Evolutionary conservation across 2,888 invertebrate genomes (phyloP).

Genomic region (Allygus modestus): DNA sequence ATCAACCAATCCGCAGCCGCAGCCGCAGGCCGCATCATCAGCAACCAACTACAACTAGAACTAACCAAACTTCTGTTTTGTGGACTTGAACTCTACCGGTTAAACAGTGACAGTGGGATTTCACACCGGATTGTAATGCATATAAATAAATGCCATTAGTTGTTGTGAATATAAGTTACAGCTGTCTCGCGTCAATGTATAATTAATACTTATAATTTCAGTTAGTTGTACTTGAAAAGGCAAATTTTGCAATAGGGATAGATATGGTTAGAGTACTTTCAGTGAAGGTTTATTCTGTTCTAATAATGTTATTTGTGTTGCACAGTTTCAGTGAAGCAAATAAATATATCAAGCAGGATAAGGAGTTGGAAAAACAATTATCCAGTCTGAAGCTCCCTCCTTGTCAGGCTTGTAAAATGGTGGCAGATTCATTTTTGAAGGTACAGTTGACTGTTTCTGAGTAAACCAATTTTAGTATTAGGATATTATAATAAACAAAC

Average conservation of each 20-base stretch:
- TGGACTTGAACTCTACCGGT: too few species aligned
- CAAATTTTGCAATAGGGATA: neutral
- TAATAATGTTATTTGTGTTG: neutral
- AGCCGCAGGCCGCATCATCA: too few species aligned
- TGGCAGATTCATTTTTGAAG: constrained; percentile 86
- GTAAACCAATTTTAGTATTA: constrained; percentile 64
- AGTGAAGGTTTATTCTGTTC: neutral
- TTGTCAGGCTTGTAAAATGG: constrained; percentile 86
- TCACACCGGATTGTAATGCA: too few species aligned
- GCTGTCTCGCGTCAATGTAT: neutral
- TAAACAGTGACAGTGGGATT: too few species aligned
- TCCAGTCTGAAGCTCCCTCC: constrained; percentile 81
- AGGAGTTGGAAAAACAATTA: constrained; percentile 71
- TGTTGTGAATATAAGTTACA: too few species aligned
- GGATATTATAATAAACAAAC: constrained; percentile 14
- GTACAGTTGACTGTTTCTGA: too few species aligned
- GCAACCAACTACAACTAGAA: too few species aligned
- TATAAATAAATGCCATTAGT: too few species aligned
- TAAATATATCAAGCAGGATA: neutral
- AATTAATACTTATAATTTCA: neutral
- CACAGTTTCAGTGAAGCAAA: neutral
- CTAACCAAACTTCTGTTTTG: too few species aligned
- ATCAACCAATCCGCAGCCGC: too few species aligned
- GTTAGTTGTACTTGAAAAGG: neutral
- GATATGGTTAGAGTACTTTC: neutral